Evolutionary conservation across 2,113 vertebrate species (phyloP).

Genomic region (Poeciliopsis prolifica): DNA sequence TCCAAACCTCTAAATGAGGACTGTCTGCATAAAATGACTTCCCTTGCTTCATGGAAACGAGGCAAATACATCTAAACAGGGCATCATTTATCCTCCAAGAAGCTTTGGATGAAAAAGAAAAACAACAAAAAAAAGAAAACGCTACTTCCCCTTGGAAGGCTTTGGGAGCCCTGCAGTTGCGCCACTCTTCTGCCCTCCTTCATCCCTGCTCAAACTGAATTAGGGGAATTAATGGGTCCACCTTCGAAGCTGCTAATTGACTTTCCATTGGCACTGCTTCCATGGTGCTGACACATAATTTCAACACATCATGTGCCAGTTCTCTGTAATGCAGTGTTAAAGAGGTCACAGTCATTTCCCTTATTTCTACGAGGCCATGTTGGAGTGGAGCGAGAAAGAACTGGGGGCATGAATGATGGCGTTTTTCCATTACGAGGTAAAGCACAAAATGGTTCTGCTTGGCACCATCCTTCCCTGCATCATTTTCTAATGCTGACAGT

Average conservation of each 20-base stretch:
- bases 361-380: not conserved
- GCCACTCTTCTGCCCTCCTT: not conserved
- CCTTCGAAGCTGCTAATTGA: slow-evolving; percentile 1
- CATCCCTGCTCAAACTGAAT: slow-evolving; percentile 2
- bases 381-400: not conserved
- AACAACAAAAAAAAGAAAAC: not conserved
- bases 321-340: slow-evolving; percentile 3
- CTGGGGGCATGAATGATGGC: not conserved
- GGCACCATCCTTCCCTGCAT: not conserved
- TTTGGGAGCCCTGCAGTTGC: not conserved
- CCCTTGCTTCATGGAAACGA: not conserved
- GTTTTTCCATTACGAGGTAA: not conserved
- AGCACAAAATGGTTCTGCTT: not conserved
- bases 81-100: not conserved
- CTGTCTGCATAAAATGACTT: not conserved
- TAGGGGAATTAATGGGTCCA: not conserved
- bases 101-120: not conserved
- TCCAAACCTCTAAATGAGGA: not conserved
- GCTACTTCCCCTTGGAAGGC: not conserved
- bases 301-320: not conserved
- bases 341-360: not conserved
- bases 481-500: not conserved
- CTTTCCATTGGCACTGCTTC: not conserved
- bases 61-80: not conserved
- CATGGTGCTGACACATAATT: not conserved